Percentiles rank a stretch among this genome's conserved stretches.
Evolutionary conservation across 1,140 invertebrate genomes (phyloP).

Genomic region (Drosophila teissieri): DNA sequence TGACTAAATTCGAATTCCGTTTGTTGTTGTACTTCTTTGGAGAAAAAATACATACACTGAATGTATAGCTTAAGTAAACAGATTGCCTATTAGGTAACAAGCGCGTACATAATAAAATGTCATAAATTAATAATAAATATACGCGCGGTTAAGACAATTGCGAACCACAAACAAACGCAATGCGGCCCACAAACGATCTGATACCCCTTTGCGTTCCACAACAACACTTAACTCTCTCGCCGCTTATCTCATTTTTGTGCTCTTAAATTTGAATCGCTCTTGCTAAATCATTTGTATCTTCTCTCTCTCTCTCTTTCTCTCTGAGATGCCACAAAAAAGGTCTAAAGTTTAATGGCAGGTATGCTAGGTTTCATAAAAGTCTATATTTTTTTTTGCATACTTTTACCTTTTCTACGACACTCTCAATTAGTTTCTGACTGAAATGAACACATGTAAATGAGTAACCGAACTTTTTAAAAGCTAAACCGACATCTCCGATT

Average conservation of each 20-base stretch:
- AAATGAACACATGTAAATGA: background rate
- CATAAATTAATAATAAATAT: slow-evolving; percentile 68
- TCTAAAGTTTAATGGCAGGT: background rate
- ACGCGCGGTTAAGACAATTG: slow-evolving; percentile 41
- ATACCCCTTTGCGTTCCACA: slow-evolving; percentile 47
- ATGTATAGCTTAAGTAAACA: slow-evolving; percentile 43
- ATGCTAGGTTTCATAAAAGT: no score
- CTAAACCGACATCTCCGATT: background rate
- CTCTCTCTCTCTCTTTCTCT: background rate
- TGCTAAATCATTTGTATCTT: no score
- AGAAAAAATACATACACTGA: background rate
- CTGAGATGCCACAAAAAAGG: background rate
- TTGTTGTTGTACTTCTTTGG: background rate
- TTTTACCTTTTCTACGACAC: no score
- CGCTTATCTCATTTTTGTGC: background rate
- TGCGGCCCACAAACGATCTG: slow-evolving; percentile 27
- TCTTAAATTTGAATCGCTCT: background rate
- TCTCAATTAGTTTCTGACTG: background rate
- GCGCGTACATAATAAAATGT: slow-evolving; percentile 44
- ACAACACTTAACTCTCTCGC: no score
- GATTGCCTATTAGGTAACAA: slow-evolving; percentile 39
- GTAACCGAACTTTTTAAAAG: background rate
- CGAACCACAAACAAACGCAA: slow-evolving; percentile 33
- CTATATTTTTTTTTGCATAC: no score
- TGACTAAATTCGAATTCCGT: slow-evolving; percentile 7